Conservation (phyloP, 2,113 vertebrate species). For the Eudyptes chrysolophus region DNA sequence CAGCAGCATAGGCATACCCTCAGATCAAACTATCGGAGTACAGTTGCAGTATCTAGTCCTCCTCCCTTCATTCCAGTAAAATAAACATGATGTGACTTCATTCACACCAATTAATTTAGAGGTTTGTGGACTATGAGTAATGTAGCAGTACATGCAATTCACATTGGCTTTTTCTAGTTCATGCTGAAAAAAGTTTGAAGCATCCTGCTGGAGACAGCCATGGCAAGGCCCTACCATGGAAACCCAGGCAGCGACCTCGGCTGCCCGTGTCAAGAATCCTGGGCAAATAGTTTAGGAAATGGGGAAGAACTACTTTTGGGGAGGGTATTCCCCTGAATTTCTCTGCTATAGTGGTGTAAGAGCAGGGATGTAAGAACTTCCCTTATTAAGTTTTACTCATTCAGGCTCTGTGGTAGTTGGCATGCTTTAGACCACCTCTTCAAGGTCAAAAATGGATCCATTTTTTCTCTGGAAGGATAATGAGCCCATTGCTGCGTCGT, state of each 20-base stretch:
- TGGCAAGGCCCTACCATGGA: not conserved
- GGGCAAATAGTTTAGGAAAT: not conserved
- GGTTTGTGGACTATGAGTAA: not conserved
- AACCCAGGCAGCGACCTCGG: not conserved
- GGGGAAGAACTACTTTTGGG: not conserved
- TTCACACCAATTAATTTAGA: not conserved
- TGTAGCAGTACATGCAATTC: not conserved
- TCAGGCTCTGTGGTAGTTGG: not conserved
- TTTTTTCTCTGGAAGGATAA: not conserved
- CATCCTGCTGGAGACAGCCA: not conserved
- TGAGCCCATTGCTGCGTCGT: not conserved
- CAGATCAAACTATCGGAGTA: not conserved
- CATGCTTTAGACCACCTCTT: not conserved
- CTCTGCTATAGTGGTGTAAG: not conserved
- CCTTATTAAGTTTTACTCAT: not conserved
- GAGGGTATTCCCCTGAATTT: not conserved
- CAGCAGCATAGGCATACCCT: not conserved
- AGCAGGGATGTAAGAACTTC: not conserved
- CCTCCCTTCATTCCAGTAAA: not conserved
- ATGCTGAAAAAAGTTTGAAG: not conserved
- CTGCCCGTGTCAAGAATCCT: not conserved
- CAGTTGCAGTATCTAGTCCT: not conserved
- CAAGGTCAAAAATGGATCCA: not conserved
- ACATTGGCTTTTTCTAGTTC: not conserved
- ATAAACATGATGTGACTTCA: not conserved